Percentiles rank a stretch among this genome's conserved stretches.
These are phyloP conservation scores for Chascanopsetta lugubris DNA, from an alignment of 2,113 vertebrate species.

Conservation along the genomic window DNA sequence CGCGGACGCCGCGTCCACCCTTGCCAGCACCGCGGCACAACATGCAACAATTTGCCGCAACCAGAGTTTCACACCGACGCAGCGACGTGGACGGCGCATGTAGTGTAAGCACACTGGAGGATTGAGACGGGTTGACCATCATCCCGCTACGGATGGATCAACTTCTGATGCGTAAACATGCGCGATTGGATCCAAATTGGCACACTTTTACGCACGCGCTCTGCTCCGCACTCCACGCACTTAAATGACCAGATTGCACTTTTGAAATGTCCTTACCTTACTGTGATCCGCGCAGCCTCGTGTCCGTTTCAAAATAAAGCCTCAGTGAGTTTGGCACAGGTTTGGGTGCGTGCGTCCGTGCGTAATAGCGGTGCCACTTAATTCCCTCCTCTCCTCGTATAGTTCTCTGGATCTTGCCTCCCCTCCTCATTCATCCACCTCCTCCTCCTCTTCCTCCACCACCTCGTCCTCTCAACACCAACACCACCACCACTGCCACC, in stretches of 20 bases:
- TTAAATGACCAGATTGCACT: background rate
- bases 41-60: slow-evolving; percentile 52
- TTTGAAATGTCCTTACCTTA: slow-evolving; percentile 55
- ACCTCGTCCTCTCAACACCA: background rate
- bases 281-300: background rate
- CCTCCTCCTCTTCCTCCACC: background rate
- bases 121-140: background rate
- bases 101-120: too few relatives aligned
- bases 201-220: background rate
- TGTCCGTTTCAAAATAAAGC: slow-evolving; percentile 15
- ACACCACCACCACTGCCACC: background rate
- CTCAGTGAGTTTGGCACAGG: slow-evolving; percentile 38
- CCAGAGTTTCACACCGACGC: slow-evolving; percentile 20
- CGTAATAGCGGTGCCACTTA: slow-evolving; percentile 24
- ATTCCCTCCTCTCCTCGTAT: slow-evolving; percentile 19
- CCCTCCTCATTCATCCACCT: slow-evolving; percentile 24
- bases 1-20: slow-evolving; percentile 10
- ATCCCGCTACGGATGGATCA: background rate
- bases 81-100: background rate
- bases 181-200: background rate
- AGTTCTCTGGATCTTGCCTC: slow-evolving; percentile 45
- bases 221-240: background rate
- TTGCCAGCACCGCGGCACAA: background rate
- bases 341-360: background rate
- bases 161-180: slow-evolving; percentile 38